Evolutionary conservation across 2,888 invertebrate species (phyloP).

Genomic region (Dynastes hyllus): DNA sequence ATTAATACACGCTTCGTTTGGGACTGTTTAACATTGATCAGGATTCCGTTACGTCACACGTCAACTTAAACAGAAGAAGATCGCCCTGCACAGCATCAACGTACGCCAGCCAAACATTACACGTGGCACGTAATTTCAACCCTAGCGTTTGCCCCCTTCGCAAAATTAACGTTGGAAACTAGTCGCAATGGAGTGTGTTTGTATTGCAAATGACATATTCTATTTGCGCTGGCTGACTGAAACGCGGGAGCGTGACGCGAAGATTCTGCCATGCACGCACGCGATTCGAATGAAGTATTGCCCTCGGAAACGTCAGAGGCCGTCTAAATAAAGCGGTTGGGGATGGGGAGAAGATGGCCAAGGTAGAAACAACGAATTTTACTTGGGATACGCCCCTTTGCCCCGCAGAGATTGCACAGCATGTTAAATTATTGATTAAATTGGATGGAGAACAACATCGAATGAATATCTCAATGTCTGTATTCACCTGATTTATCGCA

Average conservation of each 20-base stretch:
- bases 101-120: slow-evolving; percentile 8
- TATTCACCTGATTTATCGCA: too few species aligned
- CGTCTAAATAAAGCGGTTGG: background rate
- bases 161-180: slow-evolving; percentile 38
- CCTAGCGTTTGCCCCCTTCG: background rate
- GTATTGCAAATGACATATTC: slow-evolving; percentile 49
- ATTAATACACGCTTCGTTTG: background rate
- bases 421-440: too few species aligned
- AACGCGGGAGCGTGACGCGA: slow-evolving; percentile 35
- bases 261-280: background rate
- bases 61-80: slow-evolving; percentile 41
- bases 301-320: slow-evolving; percentile 11
- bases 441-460: too few species aligned
- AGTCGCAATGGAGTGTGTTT: slow-evolving; percentile 43
- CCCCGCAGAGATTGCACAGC: too few species aligned
- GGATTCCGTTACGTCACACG: slow-evolving; percentile 35
- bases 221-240: slow-evolving; percentile 40
- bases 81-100: slow-evolving; percentile 13
- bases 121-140: slow-evolving; percentile 17
- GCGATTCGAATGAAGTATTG: slow-evolving; percentile 17
- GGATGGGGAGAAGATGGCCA: background rate
- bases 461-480: too few species aligned
- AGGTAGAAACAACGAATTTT: background rate
- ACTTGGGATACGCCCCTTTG: too few species aligned
- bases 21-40: slow-evolving; percentile 23